Evolutionary conservation across 2,888 invertebrate genomes (phyloP).

Genomic region (Apamea monoglypha): DNA sequence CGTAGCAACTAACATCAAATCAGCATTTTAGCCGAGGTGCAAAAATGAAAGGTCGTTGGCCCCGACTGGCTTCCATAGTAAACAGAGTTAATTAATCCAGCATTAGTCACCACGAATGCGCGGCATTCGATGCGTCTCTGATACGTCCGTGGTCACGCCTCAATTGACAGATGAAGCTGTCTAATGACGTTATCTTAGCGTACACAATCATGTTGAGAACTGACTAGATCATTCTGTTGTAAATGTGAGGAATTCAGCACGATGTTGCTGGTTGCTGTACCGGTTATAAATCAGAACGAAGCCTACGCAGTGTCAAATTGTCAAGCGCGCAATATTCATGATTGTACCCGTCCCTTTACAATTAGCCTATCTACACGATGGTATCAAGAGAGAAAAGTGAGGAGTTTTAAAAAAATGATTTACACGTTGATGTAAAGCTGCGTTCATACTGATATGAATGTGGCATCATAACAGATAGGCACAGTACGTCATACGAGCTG

Average conservation of each 20-base stretch:
- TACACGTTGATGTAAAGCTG: slow-evolving; percentile 38
- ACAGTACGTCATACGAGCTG: slow-evolving; percentile 40
- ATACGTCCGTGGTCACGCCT: slow-evolving; percentile 53
- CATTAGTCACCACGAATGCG: slow-evolving; percentile 51
- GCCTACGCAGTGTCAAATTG: slow-evolving; percentile 56
- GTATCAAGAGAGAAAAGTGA: slow-evolving; percentile 32
- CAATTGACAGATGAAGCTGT: slow-evolving; percentile 58
- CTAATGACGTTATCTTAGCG: slow-evolving; percentile 61
- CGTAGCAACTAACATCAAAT: slow-evolving; percentile 39
- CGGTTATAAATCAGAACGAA: slow-evolving; percentile 57
- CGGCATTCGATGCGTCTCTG: slow-evolving; percentile 40
- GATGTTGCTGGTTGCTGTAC: slow-evolving; percentile 13
- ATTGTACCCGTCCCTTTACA: slow-evolving; percentile 55
- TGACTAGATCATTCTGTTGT: slow-evolving; percentile 49
- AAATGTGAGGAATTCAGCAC: slow-evolving; percentile 54
- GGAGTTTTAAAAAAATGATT: slow-evolving; percentile 51
- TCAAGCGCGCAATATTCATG: slow-evolving; percentile 58
- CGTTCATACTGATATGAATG: slow-evolving; percentile 21
- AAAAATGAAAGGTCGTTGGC: slow-evolving; percentile 43
- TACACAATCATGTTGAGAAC: slow-evolving; percentile 32
- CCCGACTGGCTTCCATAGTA: slow-evolving; percentile 23
- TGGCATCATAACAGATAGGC: slow-evolving; percentile 49
- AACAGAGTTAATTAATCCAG: slow-evolving; percentile 58
- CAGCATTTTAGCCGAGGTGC: slow-evolving; percentile 38
- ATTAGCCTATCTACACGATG: slow-evolving; percentile 57